These are phyloP conservation scores for Poeciliopsis gracilis DNA, from an alignment of 2,797 vertebrate species.

Conservation along the genomic window DNA sequence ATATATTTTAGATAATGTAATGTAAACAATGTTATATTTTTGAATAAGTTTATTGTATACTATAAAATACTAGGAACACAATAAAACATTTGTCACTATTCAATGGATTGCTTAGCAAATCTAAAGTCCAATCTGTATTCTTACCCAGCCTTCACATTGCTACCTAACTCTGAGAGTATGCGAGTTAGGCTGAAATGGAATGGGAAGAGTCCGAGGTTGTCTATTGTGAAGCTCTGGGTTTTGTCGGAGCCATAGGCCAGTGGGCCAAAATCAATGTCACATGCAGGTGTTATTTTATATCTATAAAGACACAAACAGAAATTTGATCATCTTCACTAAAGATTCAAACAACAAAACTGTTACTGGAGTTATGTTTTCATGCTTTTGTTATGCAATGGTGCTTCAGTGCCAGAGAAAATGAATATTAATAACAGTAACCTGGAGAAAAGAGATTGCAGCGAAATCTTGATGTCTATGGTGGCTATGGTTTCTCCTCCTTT, in stretches of 20 bases:
- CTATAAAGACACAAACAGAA: conserved; percentile 61
- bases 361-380: not conserved
- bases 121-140: conserved; percentile 14
- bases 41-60: not conserved
- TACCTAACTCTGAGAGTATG: conserved; percentile 48
- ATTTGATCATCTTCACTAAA: not conserved
- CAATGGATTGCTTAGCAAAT: not conserved
- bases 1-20: not conserved
- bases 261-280: conserved; percentile 84
- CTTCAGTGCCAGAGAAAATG: not conserved
- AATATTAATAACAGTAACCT: conserved; percentile 54
- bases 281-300: conserved; percentile 83
- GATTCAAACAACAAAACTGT: not conserved
- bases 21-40: not conserved
- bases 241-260: conserved; percentile 79
- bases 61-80: not conserved
- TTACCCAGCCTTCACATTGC: conserved; percentile 73
- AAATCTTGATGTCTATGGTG: conserved; percentile 82
- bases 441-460: conserved; percentile 80
- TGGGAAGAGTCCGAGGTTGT: conserved; percentile 85
- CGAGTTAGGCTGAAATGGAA: conserved; percentile 79
- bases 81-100: not conserved
- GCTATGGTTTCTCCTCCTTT: conserved; percentile 79
- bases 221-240: conserved; percentile 78
- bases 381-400: not conserved